Evolutionary conservation across 2,888 invertebrate species (phyloP).

Genomic region (Troides helena): DNA sequence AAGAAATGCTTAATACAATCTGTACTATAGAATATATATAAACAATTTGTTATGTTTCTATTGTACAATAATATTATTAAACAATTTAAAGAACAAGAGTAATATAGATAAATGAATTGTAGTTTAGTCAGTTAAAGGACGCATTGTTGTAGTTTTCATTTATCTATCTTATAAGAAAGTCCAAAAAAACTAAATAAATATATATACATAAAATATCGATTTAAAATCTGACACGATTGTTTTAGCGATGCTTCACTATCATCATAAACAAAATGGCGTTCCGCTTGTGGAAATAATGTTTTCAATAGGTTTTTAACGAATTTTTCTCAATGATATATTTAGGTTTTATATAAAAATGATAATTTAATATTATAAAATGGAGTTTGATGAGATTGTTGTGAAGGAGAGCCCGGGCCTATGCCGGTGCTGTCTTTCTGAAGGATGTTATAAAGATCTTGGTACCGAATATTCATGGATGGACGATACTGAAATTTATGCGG

Average conservation of each 20-base stretch:
- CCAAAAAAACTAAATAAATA: too few species aligned
- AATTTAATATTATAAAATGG: conserved; percentile 52
- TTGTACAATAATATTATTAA: too few species aligned
- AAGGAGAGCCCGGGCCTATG: conserved; percentile 73
- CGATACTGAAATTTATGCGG: conserved; percentile 72
- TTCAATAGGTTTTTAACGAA: neutral
- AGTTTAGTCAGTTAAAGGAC: too few species aligned
- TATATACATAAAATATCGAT: conserved; percentile 3
- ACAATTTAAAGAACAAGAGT: too few species aligned
- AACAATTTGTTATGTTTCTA: too few species aligned
- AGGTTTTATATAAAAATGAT: conserved; percentile 32
- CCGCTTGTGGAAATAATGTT: conserved; percentile 3
- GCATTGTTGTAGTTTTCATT: too few species aligned
- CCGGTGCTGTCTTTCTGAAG: conserved; percentile 75
- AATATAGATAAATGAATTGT: too few species aligned
- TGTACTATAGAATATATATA: too few species aligned
- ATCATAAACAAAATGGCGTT: conserved; percentile 37
- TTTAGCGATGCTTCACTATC: neutral
- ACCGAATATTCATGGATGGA: conserved; percentile 72
- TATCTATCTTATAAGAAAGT: too few species aligned
- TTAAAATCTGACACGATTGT: neutral
- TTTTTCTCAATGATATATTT: neutral
- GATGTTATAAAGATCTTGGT: conserved; percentile 71
- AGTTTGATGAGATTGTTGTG: conserved; percentile 67
- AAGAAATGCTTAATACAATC: too few species aligned